Conservation (phyloP, 2,888 invertebrate species). For the Troglohyphantes excavatus region DNA sequence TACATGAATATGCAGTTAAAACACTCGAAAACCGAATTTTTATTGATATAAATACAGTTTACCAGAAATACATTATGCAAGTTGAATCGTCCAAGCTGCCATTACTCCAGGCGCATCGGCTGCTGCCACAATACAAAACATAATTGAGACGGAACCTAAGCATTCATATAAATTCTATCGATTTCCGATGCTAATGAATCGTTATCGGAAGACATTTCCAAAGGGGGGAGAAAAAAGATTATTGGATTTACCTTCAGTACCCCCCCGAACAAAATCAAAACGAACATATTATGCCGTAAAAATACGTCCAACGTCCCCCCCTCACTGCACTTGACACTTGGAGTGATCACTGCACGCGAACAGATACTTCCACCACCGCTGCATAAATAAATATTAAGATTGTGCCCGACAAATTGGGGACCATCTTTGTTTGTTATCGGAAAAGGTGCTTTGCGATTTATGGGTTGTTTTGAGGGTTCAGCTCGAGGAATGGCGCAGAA, state of each 20-base stretch:
- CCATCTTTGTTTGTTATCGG: too few species aligned
- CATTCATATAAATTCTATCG: conserved; percentile 47
- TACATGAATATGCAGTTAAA: too few species aligned
- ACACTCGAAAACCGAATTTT: too few species aligned
- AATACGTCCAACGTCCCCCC: conserved; percentile 5
- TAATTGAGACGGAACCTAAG: not conserved
- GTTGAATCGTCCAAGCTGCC: too few species aligned
- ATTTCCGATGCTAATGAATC: conserved; percentile 61
- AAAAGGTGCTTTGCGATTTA: too few species aligned
- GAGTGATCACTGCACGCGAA: conserved; percentile 63
- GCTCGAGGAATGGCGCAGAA: too few species aligned
- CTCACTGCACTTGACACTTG: conserved; percentile 24
- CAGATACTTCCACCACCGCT: not conserved
- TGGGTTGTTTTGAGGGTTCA: too few species aligned
- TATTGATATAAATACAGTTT: too few species aligned
- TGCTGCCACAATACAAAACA: not conserved
- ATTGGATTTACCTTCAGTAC: too few species aligned
- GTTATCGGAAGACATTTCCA: conserved; percentile 50
- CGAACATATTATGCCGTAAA: not conserved
- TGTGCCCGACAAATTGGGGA: conserved; percentile 61
- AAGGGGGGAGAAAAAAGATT: not conserved
- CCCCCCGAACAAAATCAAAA: not conserved
- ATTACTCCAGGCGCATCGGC: not conserved
- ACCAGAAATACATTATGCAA: too few species aligned
- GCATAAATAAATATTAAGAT: conserved; percentile 74